These are phyloP conservation scores for Etheostoma perlongum DNA, from an alignment of 2,797 vertebrate species.

Conservation along the genomic window DNA sequence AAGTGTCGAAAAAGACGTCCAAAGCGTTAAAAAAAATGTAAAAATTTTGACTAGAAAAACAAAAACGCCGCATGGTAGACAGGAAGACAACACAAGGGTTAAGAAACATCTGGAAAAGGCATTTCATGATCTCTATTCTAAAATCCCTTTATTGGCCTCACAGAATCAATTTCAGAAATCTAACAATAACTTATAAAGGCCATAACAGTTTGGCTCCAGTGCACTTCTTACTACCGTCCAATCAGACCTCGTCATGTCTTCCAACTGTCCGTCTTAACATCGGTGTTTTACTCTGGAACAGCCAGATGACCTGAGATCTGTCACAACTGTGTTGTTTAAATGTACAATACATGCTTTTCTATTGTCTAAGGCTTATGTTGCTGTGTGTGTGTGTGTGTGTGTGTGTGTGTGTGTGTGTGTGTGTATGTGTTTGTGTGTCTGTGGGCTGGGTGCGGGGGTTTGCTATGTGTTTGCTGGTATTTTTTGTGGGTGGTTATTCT, in stretches of 20 bases:
- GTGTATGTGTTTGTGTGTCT: not conserved
- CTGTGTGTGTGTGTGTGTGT: not conserved
- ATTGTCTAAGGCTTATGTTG: not conserved
- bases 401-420: slow-evolving; percentile 4
- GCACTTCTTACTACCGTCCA: slow-evolving; percentile 10
- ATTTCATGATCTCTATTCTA: slow-evolving; percentile 7
- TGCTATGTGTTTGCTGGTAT: slow-evolving; percentile 8
- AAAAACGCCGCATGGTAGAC: too few species aligned
- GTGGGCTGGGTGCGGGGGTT: slow-evolving; percentile 30
- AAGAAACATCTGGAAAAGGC: slow-evolving; percentile 10
- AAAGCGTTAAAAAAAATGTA: too few species aligned
- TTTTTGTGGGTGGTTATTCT: slow-evolving; percentile 31
- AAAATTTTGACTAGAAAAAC: too few species aligned
- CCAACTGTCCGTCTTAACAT: not conserved
- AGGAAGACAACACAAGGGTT: too few species aligned
- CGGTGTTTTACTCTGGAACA: not conserved
- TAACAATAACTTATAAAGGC: slow-evolving; percentile 10
- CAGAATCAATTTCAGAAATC: slow-evolving; percentile 24
- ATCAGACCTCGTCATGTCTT: slow-evolving; percentile 15
- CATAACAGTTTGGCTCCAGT: slow-evolving; percentile 5
- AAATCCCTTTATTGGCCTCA: slow-evolving; percentile 5
- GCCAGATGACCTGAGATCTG: slow-evolving; percentile 11
- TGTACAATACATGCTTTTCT: not conserved
- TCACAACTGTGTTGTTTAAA: slow-evolving; percentile 9
- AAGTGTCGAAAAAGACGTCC: too few species aligned